Evolutionary conservation across 2,888 invertebrate genomes (phyloP).

Genomic region (Temnothorax ravouxi): DNA sequence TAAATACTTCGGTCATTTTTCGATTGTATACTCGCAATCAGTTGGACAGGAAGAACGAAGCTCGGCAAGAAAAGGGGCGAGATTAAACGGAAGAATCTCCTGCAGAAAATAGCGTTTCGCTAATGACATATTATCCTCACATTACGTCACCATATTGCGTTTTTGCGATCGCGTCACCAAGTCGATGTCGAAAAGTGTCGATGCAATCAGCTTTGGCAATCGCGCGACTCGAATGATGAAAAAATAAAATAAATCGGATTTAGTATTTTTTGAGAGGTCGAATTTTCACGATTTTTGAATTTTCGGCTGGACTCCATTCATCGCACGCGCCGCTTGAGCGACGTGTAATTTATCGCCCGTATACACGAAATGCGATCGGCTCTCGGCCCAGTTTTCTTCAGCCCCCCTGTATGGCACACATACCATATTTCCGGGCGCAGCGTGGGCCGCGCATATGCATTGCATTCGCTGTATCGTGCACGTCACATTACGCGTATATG

Average conservation of each 20-base stretch:
- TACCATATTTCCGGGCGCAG: neutral
- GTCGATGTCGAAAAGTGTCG: slow-evolving; percentile 8
- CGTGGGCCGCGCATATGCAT: neutral
- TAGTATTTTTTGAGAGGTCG: neutral
- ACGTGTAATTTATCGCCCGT: slow-evolving; percentile 48
- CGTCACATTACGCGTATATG: neutral
- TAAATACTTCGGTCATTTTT: slow-evolving; percentile 2
- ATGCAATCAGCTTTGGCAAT: neutral
- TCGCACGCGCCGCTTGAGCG: slow-evolving; percentile 26
- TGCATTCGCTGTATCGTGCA: neutral
- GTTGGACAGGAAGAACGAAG: neutral
- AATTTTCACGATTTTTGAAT: slow-evolving; percentile 49
- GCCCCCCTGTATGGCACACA: neutral
- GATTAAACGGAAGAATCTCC: slow-evolving; percentile 30
- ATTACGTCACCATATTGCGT: slow-evolving; percentile 4
- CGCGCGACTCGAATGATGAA: neutral
- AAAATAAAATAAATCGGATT: slow-evolving; percentile 41
- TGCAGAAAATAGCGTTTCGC: slow-evolving; percentile 36
- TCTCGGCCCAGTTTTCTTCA: slow-evolving; percentile 37
- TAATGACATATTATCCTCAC: slow-evolving; percentile 47
- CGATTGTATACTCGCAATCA: slow-evolving; percentile 57
- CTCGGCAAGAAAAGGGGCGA: neutral
- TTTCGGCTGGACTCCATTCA: slow-evolving; percentile 33
- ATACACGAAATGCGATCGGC: slow-evolving; percentile 42
- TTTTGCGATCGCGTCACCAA: slow-evolving; percentile 5